Percentiles rank a stretch among this genome's conserved stretches.
These are phyloP conservation scores for Embidobia sp. DNA, from an alignment of 2,888 invertebrate species.

Conservation along the genomic window DNA sequence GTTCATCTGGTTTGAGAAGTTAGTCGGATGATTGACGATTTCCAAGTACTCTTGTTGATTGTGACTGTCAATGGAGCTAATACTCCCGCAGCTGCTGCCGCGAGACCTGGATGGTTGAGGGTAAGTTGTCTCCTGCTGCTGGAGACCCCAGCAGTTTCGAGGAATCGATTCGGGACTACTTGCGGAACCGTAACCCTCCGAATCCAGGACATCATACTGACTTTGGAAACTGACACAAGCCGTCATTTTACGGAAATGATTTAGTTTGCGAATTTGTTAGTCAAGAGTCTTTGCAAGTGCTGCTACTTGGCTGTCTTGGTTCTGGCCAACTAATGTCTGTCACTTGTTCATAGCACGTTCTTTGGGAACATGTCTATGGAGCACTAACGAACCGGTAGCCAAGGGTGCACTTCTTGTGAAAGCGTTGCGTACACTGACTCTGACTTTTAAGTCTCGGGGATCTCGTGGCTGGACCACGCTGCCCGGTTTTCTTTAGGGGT, in stretches of 20 bases:
- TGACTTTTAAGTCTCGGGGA: constrained; percentile 71
- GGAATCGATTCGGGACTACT: constrained; percentile 78
- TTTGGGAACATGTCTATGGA: neutral
- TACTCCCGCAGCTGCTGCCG: constrained; percentile 77
- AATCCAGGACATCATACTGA: constrained; percentile 76
- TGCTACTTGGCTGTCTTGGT: too few relatives aligned
- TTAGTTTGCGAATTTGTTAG: too few relatives aligned
- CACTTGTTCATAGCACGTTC: constrained; percentile 30
- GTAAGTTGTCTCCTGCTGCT: constrained; percentile 72
- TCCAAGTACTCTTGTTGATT: constrained; percentile 73
- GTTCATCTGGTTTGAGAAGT: constrained; percentile 38
- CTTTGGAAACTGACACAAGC: constrained; percentile 71
- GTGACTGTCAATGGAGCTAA: constrained; percentile 76
- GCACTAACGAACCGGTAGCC: constrained; percentile 17
- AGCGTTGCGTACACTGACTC: constrained; percentile 79
- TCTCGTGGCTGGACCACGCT: constrained; percentile 80
- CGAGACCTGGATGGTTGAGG: constrained; percentile 76
- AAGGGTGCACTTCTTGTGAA: constrained; percentile 73
- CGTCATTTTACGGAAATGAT: constrained; percentile 33
- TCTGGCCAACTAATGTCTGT: too few relatives aligned
- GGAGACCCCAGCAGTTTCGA: constrained; percentile 68
- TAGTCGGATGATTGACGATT: constrained; percentile 52
- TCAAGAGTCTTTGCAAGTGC: neutral
- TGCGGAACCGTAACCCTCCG: constrained; percentile 78
- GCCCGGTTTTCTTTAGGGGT: constrained; percentile 75